A percentile compares a stretch with the other conserved stretches of the same genome.
phyloP scores from a whole-genome alignment of 2,113 vertebrate genomes.

The Nothobranchius kuhntae region DNA sequence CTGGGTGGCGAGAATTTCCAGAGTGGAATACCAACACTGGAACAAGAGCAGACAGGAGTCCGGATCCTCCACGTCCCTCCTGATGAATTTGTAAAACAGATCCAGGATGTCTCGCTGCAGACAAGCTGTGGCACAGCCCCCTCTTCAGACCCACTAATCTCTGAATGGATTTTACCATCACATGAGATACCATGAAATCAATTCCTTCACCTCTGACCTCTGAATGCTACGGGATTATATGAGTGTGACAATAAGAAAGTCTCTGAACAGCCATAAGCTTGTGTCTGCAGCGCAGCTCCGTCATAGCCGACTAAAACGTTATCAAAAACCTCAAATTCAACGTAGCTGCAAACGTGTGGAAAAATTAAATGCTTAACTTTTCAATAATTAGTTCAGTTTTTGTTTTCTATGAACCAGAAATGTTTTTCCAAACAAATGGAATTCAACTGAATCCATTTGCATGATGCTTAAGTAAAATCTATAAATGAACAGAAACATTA shows the following conservation, averaged over 20 bases:
- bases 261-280: background rate
- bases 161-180: slow-evolving; percentile 62
- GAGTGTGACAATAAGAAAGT: slow-evolving; percentile 49
- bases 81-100: slow-evolving; percentile 63
- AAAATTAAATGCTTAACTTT: too few relatives aligned
- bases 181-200: slow-evolving; percentile 74
- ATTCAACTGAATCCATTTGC: too few relatives aligned
- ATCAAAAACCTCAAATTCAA: background rate
- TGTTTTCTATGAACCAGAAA: too few relatives aligned
- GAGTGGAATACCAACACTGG: slow-evolving; percentile 70
- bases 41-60: slow-evolving; percentile 41
- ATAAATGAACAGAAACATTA: too few relatives aligned
- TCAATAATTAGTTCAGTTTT: too few relatives aligned
- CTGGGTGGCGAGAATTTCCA: slow-evolving; percentile 61
- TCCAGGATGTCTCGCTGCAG: slow-evolving; percentile 39
- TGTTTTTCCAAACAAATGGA: too few relatives aligned
- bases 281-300: background rate
- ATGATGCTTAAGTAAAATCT: too few relatives aligned
- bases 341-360: too few relatives aligned
- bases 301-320: background rate
- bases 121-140: slow-evolving; percentile 48
- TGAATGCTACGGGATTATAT: slow-evolving; percentile 44
- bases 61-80: slow-evolving; percentile 51
- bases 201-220: slow-evolving; percentile 70
- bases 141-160: slow-evolving; percentile 59